Percentiles rank a stretch among this genome's conserved stretches.
Conservation (phyloP, 2,888 invertebrate species). For the Mythimna ferrago region DNA sequence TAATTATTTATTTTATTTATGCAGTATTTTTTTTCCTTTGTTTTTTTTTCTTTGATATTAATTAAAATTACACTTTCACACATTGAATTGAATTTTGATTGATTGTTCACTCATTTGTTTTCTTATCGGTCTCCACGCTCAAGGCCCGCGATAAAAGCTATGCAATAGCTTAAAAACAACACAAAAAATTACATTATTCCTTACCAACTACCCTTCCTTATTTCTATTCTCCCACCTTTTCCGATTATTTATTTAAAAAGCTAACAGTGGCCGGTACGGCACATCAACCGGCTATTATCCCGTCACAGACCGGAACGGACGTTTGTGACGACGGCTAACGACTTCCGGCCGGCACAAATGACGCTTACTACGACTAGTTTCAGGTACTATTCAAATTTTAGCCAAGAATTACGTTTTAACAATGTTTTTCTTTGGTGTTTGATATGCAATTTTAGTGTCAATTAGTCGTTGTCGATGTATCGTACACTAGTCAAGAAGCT, state of each 20-base stretch:
- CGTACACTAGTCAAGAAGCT: too few relatives aligned
- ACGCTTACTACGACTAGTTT: slow-evolving; percentile 67
- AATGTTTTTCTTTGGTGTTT: slow-evolving; percentile 31
- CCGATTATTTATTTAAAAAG: slow-evolving; percentile 64
- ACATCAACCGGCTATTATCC: slow-evolving; percentile 71
- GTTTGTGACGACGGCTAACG: slow-evolving; percentile 76
- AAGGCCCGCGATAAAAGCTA: too few relatives aligned
- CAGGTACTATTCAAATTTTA: slow-evolving; percentile 48
- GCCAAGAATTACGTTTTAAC: slow-evolving; percentile 22
- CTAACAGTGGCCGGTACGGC: slow-evolving; percentile 48
- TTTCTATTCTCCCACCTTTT: slow-evolving; percentile 27
- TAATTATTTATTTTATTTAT: too few relatives aligned
- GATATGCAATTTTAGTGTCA: slow-evolving; percentile 12
- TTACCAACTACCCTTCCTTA: slow-evolving; percentile 4
- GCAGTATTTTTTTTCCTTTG: too few relatives aligned
- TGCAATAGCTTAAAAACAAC: too few relatives aligned
- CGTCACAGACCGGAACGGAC: slow-evolving; percentile 73
- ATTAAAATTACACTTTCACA: too few relatives aligned
- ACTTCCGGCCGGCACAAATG: slow-evolving; percentile 79
- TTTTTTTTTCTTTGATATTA: too few relatives aligned
- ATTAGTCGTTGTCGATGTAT: background rate
- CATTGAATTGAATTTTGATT: too few relatives aligned
- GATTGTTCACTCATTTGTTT: too few relatives aligned
- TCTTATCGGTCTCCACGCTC: too few relatives aligned
- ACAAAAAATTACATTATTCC: background rate